phyloP scores from a whole-genome alignment of 2,888 invertebrate species.

The Dryocosmus kuriphilus region DNA sequence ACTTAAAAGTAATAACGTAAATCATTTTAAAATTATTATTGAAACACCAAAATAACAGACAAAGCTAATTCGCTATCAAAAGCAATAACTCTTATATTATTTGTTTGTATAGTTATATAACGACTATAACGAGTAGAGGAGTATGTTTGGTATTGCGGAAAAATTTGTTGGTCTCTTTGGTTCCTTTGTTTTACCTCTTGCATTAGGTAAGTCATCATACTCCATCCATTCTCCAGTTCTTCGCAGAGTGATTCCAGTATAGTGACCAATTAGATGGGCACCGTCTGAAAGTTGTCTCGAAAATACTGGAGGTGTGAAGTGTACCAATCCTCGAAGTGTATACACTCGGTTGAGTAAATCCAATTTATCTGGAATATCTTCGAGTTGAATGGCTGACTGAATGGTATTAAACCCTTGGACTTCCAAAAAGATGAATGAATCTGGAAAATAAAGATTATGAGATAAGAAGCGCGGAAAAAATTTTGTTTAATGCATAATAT shows the following conservation, averaged over 20 bases:
- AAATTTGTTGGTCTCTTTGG: neutral
- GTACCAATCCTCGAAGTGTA: neutral
- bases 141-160: neutral
- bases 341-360: neutral
- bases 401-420: neutral
- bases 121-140: neutral
- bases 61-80: too few species aligned
- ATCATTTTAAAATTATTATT: too few species aligned
- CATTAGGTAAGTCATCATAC: neutral
- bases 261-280: neutral
- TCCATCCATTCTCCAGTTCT: conserved; percentile 6
- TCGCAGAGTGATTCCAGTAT: neutral
- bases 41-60: too few species aligned
- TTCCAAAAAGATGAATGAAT: neutral
- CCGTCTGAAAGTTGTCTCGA: neutral
- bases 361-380: neutral
- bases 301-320: neutral
- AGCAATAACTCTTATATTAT: too few species aligned
- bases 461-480: neutral
- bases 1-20: too few species aligned
- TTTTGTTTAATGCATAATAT: neutral
- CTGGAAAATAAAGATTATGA: neutral
- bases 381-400: neutral
- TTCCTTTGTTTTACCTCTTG: too few species aligned
- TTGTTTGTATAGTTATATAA: too few species aligned